These are phyloP conservation scores for Colletes latitarsis DNA, from an alignment of 1,140 invertebrate species.

Conservation along the genomic window DNA sequence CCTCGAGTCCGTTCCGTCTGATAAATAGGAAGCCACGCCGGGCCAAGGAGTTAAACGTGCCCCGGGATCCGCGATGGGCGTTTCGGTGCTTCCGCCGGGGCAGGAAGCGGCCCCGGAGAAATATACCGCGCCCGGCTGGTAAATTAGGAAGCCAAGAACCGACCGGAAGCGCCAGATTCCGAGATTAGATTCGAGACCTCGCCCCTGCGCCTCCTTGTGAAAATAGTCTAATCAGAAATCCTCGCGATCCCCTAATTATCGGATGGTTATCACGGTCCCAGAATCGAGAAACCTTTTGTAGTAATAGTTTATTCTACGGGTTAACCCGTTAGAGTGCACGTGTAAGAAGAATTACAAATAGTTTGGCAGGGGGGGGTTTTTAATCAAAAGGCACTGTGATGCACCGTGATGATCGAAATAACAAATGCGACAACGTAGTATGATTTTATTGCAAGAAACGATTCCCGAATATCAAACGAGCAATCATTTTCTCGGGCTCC, in stretches of 20 bases:
- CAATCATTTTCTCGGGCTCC: no score
- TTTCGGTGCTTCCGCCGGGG: slow-evolving; percentile 35
- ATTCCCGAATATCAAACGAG: no score
- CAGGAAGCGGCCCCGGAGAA: slow-evolving; percentile 33
- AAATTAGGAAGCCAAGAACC: slow-evolving; percentile 4
- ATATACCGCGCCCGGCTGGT: background rate
- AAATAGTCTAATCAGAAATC: background rate
- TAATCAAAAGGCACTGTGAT: no score
- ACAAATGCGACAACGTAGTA: no score
- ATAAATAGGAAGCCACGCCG: slow-evolving; percentile 32
- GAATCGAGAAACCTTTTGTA: no score
- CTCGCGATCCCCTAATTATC: background rate
- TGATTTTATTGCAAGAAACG: no score
- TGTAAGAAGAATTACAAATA: no score
- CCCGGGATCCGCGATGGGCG: slow-evolving; percentile 17
- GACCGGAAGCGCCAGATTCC: slow-evolving; percentile 32
- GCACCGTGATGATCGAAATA: no score
- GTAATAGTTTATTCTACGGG: no score
- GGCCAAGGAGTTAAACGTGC: slow-evolving; percentile 21
- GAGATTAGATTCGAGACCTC: slow-evolving; percentile 30
- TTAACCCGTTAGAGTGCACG: no score
- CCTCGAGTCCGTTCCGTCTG: slow-evolving; percentile 35
- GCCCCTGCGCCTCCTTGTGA: background rate
- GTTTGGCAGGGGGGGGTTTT: no score
- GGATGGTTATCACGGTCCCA: no score